Evolutionary conservation across 2,113 vertebrate genomes (phyloP).

Genomic region (Parus major): DNA sequence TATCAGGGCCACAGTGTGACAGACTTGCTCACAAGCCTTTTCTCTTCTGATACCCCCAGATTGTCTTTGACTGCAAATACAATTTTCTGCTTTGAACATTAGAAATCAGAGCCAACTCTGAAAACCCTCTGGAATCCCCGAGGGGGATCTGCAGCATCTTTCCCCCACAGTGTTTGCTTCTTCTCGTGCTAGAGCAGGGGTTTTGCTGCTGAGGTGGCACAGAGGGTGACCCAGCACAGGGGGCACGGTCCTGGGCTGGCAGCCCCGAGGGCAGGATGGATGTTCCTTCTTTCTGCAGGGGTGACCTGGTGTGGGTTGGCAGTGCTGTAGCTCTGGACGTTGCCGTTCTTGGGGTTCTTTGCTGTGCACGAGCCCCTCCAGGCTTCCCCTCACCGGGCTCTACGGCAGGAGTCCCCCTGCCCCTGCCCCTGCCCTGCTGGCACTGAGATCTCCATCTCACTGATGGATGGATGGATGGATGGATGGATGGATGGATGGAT

Average conservation of each 20-base stretch:
- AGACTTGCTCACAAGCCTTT: not conserved
- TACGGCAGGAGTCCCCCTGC: accelerated
- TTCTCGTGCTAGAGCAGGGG: accelerated
- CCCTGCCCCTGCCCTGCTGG: not conserved
- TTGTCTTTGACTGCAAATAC: not conserved
- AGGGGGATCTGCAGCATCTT: not conserved
- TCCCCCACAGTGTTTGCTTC: not conserved
- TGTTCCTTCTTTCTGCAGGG: not conserved
- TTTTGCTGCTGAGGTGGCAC: not conserved
- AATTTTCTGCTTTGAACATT: not conserved
- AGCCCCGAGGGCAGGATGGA: not conserved
- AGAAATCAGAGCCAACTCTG: not conserved
- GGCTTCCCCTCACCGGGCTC: not conserved
- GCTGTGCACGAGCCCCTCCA: accelerated
- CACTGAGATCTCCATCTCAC: too few relatives aligned
- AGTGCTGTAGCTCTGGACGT: accelerated
- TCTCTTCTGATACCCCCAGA: not conserved
- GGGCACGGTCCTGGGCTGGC: not conserved
- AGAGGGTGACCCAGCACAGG: not conserved
- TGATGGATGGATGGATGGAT: too few relatives aligned
- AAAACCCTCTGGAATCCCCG: too few relatives aligned
- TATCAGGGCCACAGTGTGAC: not conserved
- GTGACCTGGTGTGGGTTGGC: not conserved
- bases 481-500: too few relatives aligned
- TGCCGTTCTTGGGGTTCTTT: accelerated